Evolutionary conservation across 2,797 vertebrate genomes (phyloP).

Genomic region (Menidia menidia): DNA sequence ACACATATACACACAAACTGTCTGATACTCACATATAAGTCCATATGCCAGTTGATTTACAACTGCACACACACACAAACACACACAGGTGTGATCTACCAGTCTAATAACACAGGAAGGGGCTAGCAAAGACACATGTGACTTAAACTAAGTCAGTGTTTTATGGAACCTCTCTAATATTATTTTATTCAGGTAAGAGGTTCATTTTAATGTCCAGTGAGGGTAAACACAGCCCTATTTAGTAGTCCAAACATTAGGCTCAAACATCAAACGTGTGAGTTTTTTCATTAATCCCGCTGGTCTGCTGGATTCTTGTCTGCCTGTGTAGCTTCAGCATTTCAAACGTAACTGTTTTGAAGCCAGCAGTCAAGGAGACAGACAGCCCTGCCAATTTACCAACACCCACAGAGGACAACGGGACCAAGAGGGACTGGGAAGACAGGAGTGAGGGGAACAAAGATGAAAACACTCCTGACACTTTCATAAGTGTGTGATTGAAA

Average conservation of each 20-base stretch:
- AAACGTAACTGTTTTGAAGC: slow-evolving; percentile 50
- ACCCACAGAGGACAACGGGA: slow-evolving; percentile 55
- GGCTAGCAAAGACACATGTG: slow-evolving; percentile 4
- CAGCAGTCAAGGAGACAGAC: slow-evolving; percentile 48
- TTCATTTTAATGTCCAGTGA: slow-evolving; percentile 12
- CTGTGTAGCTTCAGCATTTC: slow-evolving; percentile 43
- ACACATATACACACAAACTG: slow-evolving; percentile 1
- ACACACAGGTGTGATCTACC: not conserved
- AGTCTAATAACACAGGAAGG: not conserved
- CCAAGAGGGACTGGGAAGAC: slow-evolving; percentile 42
- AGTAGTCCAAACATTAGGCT: slow-evolving; percentile 23
- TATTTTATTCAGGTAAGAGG: not conserved
- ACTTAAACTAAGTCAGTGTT: not conserved
- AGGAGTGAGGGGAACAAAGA: slow-evolving; percentile 47
- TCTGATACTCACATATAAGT: slow-evolving; percentile 13
- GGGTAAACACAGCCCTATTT: slow-evolving; percentile 10
- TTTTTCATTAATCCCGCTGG: not conserved
- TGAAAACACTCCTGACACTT: slow-evolving; percentile 59
- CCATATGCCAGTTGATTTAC: slow-evolving; percentile 10
- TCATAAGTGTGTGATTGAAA: slow-evolving; percentile 65
- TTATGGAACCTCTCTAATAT: slow-evolving; percentile 7
- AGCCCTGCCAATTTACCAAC: slow-evolving; percentile 64
- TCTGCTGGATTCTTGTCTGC: slow-evolving; percentile 42
- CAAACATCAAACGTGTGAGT: slow-evolving; percentile 24
- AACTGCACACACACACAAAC: not conserved